Conservation (phyloP, 2,888 invertebrate genomes). For the Leucozona laternaria region DNA sequence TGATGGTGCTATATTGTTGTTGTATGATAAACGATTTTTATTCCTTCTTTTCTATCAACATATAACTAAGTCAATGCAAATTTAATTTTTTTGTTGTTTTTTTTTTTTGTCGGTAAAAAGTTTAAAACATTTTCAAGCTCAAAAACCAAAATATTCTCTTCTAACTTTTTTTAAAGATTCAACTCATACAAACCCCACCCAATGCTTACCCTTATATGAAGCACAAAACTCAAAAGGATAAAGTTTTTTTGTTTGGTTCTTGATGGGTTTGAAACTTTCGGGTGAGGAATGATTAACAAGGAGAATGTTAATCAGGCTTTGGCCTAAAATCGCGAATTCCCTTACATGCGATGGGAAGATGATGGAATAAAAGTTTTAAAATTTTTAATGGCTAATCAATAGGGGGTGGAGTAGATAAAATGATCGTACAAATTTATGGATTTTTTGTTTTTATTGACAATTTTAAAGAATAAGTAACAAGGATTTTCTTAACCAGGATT, state of each 20-base stretch:
- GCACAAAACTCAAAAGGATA: slow-evolving; percentile 25
- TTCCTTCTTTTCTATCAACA: no score
- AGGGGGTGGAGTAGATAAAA: neutral
- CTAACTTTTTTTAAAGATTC: neutral
- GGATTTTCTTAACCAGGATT: neutral
- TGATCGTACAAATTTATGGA: slow-evolving; percentile 18
- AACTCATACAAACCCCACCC: neutral
- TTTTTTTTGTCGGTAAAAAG: neutral
- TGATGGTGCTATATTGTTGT: no score
- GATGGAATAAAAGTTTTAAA: slow-evolving; percentile 50
- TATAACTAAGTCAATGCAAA: no score
- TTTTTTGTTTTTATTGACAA: neutral
- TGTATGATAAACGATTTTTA: no score
- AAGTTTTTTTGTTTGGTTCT: slow-evolving; percentile 45
- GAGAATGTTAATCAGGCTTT: slow-evolving; percentile 65
- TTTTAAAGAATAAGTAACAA: neutral
- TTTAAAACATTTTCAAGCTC: neutral
- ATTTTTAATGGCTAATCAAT: slow-evolving; percentile 60
- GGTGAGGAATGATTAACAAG: slow-evolving; percentile 68
- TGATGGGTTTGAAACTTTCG: slow-evolving; percentile 52
- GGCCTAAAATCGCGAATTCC: slow-evolving; percentile 62
- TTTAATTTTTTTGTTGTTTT: neutral
- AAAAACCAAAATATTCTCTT: neutral
- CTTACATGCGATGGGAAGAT: slow-evolving; percentile 22
- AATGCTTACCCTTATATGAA: neutral